phyloP scores from a whole-genome alignment of 2,113 vertebrate species.

The Bubo blakistoni region DNA sequence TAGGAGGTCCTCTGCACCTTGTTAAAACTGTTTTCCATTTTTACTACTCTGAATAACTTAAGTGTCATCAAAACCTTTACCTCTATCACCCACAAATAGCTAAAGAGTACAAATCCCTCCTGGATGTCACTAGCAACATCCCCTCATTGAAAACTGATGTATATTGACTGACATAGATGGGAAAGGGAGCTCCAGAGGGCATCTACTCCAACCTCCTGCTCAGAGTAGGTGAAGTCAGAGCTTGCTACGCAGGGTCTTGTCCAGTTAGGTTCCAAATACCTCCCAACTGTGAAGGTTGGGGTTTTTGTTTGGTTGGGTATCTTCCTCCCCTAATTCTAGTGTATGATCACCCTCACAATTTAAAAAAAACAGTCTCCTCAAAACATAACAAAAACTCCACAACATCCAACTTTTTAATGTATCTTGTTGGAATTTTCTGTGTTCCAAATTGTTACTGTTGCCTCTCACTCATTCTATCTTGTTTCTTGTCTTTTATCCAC shows the following conservation, averaged over 20 bases:
- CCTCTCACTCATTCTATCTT: neutral
- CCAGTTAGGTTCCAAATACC: neutral
- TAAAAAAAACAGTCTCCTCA: neutral
- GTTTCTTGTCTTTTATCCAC: neutral
- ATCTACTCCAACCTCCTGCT: neutral
- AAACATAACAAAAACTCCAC: neutral
- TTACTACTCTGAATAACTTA: neutral
- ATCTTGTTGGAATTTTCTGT: neutral
- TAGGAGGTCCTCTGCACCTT: neutral
- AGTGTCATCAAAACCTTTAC: neutral
- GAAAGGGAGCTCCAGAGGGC: neutral
- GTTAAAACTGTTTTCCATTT: neutral
- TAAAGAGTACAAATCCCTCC: neutral
- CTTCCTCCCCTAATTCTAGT: neutral
- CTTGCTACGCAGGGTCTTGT: neutral
- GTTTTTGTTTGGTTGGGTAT: neutral
- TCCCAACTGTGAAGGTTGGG: accelerated
- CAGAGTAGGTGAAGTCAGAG: neutral
- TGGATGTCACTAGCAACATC: neutral
- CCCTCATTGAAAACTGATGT: neutral
- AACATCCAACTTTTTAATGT: neutral
- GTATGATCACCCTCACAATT: neutral
- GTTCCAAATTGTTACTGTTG: neutral
- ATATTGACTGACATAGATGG: neutral
- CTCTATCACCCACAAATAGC: neutral